Evolutionary conservation across 1,140 invertebrate species (phyloP), one percentile per base, ranked within the genome.

Genomic region (Apis dorsata): DNA sequence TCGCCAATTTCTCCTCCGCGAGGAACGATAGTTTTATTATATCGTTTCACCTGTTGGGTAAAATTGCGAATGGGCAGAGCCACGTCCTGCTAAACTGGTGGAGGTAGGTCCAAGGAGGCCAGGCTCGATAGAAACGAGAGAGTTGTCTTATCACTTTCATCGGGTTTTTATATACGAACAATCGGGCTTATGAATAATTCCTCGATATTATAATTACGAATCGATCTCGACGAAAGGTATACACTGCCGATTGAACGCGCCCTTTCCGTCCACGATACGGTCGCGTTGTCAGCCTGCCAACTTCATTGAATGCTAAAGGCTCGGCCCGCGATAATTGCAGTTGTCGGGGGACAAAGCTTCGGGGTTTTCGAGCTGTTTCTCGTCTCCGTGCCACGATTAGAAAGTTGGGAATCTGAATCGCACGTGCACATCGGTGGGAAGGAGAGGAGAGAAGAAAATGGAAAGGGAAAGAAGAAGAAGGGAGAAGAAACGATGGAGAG

Each of bases 161-260:
- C 80, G 10, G 19, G 34, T 49, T 63, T 70, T 78, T 60, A 24
- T 55, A 34, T 34, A 34, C 34, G 62, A 63, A 83, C 75, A 72
- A 72, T 79, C 60, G 81, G 34, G 4, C 69, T 83, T 72, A 79
- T 83, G 81, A 83, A 83, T 83, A 65, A 83, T 83, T 83, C 81
- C 81, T 28, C 59, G 76, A 72, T 60, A 78, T 83, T 60, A 78
- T 83, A 83, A 83, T 83, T 83, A 79, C 76, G 34, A 44, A 28
- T 49, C 66, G 75, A 63, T 83, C 44, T 59, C 62, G 28, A 72
- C 75, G 68, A 55, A 13, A 59, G 60, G 44, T 65, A 57, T 74
- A 81, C 73, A 3, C 63, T 69, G 81, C 19, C 59, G 74, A 78
- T 70, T 24, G 81, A 28, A 71, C 73, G 63, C 24, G 75, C 34